phyloP scores from a whole-genome alignment of 2,113 vertebrate genomes.

The Helogale parvula region DNA sequence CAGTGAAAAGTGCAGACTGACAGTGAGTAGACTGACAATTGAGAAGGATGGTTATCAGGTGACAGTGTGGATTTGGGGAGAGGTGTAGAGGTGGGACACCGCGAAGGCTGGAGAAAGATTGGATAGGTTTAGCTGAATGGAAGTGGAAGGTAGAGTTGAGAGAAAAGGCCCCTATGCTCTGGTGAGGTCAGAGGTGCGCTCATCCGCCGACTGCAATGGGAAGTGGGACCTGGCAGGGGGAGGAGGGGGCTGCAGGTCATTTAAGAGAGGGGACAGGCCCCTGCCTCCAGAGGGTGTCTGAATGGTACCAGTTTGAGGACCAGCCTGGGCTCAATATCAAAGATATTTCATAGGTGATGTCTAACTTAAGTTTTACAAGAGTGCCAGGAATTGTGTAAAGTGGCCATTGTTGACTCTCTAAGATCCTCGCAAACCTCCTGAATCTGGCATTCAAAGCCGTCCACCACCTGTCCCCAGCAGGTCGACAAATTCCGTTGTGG shows the following conservation, averaged over 20 bases:
- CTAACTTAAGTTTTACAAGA: background rate
- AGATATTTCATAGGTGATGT: background rate
- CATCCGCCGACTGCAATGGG: background rate
- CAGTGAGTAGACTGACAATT: background rate
- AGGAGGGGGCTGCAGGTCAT: background rate
- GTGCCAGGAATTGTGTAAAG: background rate
- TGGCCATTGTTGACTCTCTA: background rate
- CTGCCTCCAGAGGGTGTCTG: background rate
- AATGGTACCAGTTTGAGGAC: background rate
- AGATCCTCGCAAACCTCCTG: background rate
- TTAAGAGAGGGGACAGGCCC: background rate
- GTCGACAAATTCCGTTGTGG: background rate
- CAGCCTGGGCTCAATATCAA: background rate
- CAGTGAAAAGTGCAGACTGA: background rate
- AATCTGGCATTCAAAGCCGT: background rate
- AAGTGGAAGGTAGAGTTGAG: background rate
- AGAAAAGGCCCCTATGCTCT: background rate
- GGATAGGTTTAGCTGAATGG: background rate
- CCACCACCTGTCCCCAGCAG: background rate
- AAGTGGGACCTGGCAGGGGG: background rate
- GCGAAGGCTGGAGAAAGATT: background rate
- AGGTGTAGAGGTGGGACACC: no score
- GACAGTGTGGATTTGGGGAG: accelerated
- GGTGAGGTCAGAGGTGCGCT: background rate
- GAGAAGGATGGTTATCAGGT: background rate